Evolutionary conservation across 37 sponge, comb jelly and placozoan species (phyloP).

Genomic region (Theonella swinhoei): DNA sequence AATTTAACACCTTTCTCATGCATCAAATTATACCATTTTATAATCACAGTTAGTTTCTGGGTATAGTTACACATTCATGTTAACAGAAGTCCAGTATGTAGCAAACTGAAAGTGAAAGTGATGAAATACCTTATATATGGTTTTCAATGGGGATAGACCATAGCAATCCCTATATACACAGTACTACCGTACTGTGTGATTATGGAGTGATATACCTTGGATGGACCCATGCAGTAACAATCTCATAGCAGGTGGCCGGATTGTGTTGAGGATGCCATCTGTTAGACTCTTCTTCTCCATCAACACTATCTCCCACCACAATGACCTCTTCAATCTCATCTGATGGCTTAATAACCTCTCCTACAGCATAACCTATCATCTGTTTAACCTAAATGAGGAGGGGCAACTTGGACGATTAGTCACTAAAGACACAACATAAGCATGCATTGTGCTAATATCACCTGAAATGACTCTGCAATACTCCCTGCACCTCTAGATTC

Average conservation of each 20-base stretch:
- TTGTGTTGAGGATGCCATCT: not conserved
- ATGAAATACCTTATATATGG: no score
- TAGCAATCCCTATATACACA: no score
- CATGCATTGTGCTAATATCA: no score
- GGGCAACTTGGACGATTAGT: not conserved
- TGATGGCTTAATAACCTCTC: conserved; percentile 44
- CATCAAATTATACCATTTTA: no score
- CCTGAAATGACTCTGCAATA: not conserved
- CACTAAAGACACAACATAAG: not conserved
- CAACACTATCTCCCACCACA: not conserved
- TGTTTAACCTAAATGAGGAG: conserved; percentile 51
- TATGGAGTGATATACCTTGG: conserved; percentile 49
- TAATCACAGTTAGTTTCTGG: no score
- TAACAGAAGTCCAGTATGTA: no score
- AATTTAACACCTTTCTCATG: no score
- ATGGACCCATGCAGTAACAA: conserved; percentile 78
- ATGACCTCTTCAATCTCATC: not conserved
- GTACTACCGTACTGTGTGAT: no score
- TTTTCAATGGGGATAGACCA: no score
- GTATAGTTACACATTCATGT: no score
- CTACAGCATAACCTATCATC: conserved; percentile 81
- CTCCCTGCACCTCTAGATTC: not conserved
- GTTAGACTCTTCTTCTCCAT: conserved; percentile 8
- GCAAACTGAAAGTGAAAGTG: no score
- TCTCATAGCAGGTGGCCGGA: conserved; percentile 49